Evolutionary conservation across 2,113 vertebrate genomes (phyloP).

Genomic region (Lamprotornis superbus): DNA sequence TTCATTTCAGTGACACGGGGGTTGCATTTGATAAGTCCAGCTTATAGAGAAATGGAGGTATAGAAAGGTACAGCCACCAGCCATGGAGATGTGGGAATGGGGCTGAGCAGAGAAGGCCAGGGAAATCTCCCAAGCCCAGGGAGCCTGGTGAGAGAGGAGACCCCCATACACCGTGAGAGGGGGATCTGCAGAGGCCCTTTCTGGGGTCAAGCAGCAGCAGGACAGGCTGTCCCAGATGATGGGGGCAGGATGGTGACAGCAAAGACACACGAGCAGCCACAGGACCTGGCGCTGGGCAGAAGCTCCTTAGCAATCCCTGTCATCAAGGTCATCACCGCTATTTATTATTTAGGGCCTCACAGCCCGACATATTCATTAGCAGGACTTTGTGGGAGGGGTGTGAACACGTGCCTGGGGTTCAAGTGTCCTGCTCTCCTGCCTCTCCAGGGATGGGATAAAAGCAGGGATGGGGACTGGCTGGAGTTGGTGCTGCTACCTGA

Average conservation of each 20-base stretch:
- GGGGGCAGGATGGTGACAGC: not conserved
- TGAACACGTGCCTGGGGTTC: accelerated
- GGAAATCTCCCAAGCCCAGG: not conserved
- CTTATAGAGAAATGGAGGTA: not conserved
- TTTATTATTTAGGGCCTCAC: not conserved
- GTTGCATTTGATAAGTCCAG: not conserved
- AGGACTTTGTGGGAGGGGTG: not conserved
- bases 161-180: accelerated
- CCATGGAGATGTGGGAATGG: not conserved
- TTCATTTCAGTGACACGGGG: constrained; percentile 35
- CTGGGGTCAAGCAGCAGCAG: not conserved
- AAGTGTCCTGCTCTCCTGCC: not conserved
- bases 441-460: not conserved
- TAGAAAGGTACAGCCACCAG: not conserved
- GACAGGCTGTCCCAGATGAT: not conserved
- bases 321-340: not conserved
- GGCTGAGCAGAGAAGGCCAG: not conserved
- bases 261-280: not conserved
- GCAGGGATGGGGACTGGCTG: not conserved
- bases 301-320: not conserved
- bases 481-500: not conserved
- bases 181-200: not conserved
- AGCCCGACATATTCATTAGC: not conserved
- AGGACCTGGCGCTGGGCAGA: accelerated
- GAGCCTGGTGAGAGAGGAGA: not conserved